phyloP scores from a whole-genome alignment of 1,140 invertebrate species.

The Stegodyphus mimosarum region DNA sequence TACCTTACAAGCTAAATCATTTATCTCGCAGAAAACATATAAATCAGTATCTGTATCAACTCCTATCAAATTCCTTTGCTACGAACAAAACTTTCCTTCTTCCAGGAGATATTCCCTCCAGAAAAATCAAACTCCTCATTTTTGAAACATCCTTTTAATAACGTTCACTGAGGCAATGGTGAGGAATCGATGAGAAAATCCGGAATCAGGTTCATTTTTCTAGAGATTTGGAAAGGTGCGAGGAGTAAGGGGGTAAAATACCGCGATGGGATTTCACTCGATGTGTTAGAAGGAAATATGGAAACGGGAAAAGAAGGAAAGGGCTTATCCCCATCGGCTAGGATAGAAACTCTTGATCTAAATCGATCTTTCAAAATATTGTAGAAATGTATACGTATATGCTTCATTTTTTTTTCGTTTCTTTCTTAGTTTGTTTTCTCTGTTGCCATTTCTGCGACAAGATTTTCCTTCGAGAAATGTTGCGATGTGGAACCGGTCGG shows the following conservation, averaged over 20 bases:
- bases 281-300: slow-evolving; percentile 25
- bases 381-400: background rate
- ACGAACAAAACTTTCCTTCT: too few species aligned
- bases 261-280: slow-evolving; percentile 35
- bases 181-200: background rate
- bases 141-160: slow-evolving; percentile 27
- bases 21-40: too few species aligned
- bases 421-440: too few species aligned
- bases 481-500: too few species aligned
- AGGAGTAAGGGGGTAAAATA: slow-evolving; percentile 1
- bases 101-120: slow-evolving; percentile 7
- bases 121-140: background rate
- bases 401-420: too few species aligned
- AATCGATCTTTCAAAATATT: slow-evolving; percentile 39
- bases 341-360: slow-evolving; percentile 38
- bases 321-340: background rate
- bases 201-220: slow-evolving; percentile 23
- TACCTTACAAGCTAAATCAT: too few species aligned
- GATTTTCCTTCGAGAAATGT: too few species aligned
- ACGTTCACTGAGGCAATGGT: background rate
- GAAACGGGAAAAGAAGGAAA: background rate
- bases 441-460: too few species aligned
- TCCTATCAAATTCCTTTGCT: too few species aligned
- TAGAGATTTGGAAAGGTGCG: slow-evolving; percentile 7
- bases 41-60: too few species aligned